phyloP scores from a whole-genome alignment of 92 coral and sea anemone species.

The Phenganax marumi region DNA sequence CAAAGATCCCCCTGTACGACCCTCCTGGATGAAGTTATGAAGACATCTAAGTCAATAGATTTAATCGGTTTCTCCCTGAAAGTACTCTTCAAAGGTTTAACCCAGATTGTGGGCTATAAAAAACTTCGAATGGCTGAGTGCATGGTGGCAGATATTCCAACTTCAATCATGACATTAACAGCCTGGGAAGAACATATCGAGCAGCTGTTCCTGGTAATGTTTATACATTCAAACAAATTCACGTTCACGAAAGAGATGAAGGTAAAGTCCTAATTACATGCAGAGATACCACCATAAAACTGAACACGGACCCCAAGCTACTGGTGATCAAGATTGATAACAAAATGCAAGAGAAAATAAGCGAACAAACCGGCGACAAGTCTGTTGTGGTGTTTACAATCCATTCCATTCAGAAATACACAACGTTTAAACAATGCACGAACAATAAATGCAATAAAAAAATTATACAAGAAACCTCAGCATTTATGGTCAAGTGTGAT shows the following conservation, averaged over 20 bases:
- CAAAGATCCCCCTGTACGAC: too few relatives aligned
- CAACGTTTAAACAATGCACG: slow-evolving; percentile 38
- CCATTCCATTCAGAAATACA: slow-evolving; percentile 34
- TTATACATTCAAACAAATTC: slow-evolving; percentile 15
- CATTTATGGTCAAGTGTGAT: slow-evolving; percentile 37
- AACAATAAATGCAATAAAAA: slow-evolving; percentile 44
- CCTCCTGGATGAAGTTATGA: slow-evolving; percentile 13
- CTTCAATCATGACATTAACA: slow-evolving; percentile 35
- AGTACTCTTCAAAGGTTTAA: slow-evolving; percentile 28
- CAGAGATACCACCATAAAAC: slow-evolving; percentile 37
- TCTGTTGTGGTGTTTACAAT: slow-evolving; percentile 14
- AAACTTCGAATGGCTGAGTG: slow-evolving; percentile 34
- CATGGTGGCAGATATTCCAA: slow-evolving; percentile 32
- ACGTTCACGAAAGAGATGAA: slow-evolving; percentile 34
- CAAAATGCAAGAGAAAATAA: background rate
- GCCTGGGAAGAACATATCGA: slow-evolving; percentile 42
- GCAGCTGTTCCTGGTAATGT: slow-evolving; percentile 28
- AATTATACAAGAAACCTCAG: slow-evolving; percentile 34
- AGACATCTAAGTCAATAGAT: slow-evolving; percentile 26
- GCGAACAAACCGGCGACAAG: background rate
- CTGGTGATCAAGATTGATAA: background rate
- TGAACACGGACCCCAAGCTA: background rate
- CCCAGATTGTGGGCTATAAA: slow-evolving; percentile 27
- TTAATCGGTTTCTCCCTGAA: slow-evolving; percentile 35
- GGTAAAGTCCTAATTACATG: slow-evolving; percentile 43